Base-by-base conservation (phyloP, 2,888 invertebrate genomes). In the Trissolcus brochymenae region DNA sequence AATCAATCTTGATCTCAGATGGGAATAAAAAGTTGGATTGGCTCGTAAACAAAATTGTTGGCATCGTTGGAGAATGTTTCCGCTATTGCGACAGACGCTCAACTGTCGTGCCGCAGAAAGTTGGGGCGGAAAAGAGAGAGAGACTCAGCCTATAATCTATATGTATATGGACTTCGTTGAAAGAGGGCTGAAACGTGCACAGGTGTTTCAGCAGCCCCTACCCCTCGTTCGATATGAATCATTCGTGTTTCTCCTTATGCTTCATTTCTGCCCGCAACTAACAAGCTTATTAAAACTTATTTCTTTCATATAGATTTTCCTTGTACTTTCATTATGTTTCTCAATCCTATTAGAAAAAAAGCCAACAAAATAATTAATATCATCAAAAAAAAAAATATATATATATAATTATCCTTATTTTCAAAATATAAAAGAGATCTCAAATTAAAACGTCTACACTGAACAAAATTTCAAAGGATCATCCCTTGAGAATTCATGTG, bases 131-230 rank as follows among this genome's bases (percentile, higher is more conserved):
- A 73, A 73, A 72, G 50, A 60, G 35, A 35, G 35, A 4, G 35
- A 35, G 35, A 4, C 72, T 59, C 59, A 49, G 50, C 46, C 35
- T 72, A 54, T 55, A 50, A 46, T 72, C 55, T 71, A 64, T 72
- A 65, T 46, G 51, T 43, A 29, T 46, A 41, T 43, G 40, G 43
- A 40, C 56, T 35, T 35, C 1, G 35, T 35, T 35, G 46, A 46
- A 65, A 54, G 35, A 46, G 51, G 62, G 43, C 51, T 62, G 70
- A 71, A 71, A 70, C 4, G 25, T 65, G 57, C 54, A 66, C 72
- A 73, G 72, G 65, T 73, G 72, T 66, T 73, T 66, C 50, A 49
- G 16, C 25, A 60, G 55, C 62, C 72, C 72, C 72, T 73, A 60
- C 72, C 55, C 16, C 41, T 55, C 62, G 29, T 71, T 62, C 35